Evolutionary conservation across 2,113 vertebrate genomes (phyloP).

Genomic region (Chionodraco myersi): DNA sequence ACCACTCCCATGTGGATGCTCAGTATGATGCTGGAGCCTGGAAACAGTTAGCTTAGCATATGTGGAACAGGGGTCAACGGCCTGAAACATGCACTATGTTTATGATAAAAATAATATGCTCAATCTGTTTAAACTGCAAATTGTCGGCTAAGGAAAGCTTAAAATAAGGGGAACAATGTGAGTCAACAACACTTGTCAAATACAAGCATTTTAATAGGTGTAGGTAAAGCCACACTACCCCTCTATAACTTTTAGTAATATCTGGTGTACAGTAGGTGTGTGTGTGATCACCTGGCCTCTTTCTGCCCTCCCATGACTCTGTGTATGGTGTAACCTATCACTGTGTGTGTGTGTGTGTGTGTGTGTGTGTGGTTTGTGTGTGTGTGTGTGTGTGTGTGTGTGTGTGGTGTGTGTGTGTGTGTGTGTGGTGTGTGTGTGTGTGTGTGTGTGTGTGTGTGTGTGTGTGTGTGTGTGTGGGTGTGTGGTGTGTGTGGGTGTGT

Average conservation of each 20-base stretch:
- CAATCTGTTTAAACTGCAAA: too few species aligned
- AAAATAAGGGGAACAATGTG: neutral
- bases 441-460: constrained; percentile 19
- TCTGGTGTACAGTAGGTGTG: neutral
- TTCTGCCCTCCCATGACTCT: constrained; percentile 5
- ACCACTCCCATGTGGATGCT: neutral
- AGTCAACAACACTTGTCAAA: neutral
- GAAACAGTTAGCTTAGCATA: neutral
- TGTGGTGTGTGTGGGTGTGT: constrained; percentile 1
- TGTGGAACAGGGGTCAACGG: neutral
- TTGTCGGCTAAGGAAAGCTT: neutral
- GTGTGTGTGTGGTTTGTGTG: constrained; percentile 7
- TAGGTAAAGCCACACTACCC: constrained; percentile 4
- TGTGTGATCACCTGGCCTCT: constrained; percentile 2
- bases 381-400: constrained; percentile 8
- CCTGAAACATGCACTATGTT: too few species aligned
- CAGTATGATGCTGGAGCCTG: neutral
- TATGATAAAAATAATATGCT: too few species aligned
- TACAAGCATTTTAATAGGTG: neutral
- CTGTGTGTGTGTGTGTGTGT: constrained; percentile 14
- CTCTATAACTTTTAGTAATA: neutral
- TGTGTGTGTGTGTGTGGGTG: constrained; percentile 14
- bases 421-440: constrained; percentile 7
- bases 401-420: constrained; percentile 3
- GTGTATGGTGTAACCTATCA: constrained; percentile 23